Percentiles rank a stretch among this genome's conserved stretches.
These are phyloP conservation scores for Sus scrofa DNA, from an alignment of 2,113 vertebrate genomes.

Conservation along the genomic window DNA sequence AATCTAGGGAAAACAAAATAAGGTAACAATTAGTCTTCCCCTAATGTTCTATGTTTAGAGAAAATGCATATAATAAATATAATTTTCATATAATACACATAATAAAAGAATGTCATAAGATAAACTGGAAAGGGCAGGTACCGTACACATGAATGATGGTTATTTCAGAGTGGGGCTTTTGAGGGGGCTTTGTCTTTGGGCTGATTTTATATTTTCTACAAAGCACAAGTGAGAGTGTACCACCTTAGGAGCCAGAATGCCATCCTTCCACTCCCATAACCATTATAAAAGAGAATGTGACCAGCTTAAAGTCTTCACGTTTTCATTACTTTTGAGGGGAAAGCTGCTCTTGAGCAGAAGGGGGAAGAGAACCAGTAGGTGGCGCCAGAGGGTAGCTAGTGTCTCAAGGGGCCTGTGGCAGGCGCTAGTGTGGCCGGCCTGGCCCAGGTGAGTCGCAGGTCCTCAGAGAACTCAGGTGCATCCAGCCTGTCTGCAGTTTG, in stretches of 20 bases:
- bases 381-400: neutral
- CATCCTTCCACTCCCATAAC: rapidly evolving
- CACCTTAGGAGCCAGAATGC: neutral
- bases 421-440: rapidly evolving
- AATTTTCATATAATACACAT: neutral
- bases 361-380: neutral
- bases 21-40: neutral
- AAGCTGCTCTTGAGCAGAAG: neutral
- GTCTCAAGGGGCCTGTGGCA: neutral
- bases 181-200: rapidly evolving
- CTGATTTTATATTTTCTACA: neutral
- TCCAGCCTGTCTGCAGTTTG: neutral
- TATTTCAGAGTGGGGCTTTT: neutral
- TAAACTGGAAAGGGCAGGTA: neutral
- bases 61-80: too few species aligned
- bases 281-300: neutral
- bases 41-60: neutral
- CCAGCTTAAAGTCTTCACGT: rapidly evolving
- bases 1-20: neutral
- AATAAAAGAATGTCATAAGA: neutral
- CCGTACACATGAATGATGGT: neutral
- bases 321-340: rapidly evolving
- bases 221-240: too few species aligned
- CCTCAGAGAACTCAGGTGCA: rapidly evolving
- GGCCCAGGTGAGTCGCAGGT: neutral